Base-by-base conservation (phyloP, 2,113 vertebrate genomes). In the Scomber colias region DNA sequence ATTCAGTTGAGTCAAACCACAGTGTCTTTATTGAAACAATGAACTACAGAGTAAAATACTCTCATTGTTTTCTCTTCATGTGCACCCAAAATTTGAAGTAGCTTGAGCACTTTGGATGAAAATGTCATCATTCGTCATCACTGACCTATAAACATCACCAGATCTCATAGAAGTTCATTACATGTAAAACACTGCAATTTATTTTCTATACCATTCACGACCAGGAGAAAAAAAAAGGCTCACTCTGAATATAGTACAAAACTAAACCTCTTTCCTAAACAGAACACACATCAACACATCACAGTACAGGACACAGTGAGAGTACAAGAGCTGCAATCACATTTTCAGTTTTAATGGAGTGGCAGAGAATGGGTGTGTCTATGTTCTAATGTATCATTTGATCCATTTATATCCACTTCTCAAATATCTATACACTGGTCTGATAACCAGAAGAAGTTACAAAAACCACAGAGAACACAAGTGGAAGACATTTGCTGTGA, bases 401-500 rank as follows among this genome's bases (percentile, higher is more conserved):
- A 40, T 59, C n/a, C 0, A 71, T 51, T 74, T 55, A 6, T 35
- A 57, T 69, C n/a, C 50, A 53, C 48, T 53, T 48, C 48, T 19
- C 17, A 61, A 49, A 3, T 21, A 19, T 57, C 45, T 53, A 61
- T 15, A 61, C 0, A 50, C 12, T 14, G 7, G 24, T 63, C 31
- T 17, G 11, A 65, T 53, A n/a, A 64, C 74, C 44, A 31, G 12
- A 60, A 59, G 7, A 60, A 31, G 19, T 35, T 27, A 30, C 50
- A 75, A 24, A 27, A 77, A 51, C 30, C 30, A 75, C 27, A 69
- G 49, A 6, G 14, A 48, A 71, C 0, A 46, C 27, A 13, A 11
- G 17, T 62, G 68, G 85, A 87, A 85, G 83, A 89, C 78, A 10
- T 63, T 24, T 64, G 11, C 17, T 27, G 63, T 74, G 13, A 63